Conservation (phyloP, 2,888 invertebrate species). For the Anorthoa munda region DNA sequence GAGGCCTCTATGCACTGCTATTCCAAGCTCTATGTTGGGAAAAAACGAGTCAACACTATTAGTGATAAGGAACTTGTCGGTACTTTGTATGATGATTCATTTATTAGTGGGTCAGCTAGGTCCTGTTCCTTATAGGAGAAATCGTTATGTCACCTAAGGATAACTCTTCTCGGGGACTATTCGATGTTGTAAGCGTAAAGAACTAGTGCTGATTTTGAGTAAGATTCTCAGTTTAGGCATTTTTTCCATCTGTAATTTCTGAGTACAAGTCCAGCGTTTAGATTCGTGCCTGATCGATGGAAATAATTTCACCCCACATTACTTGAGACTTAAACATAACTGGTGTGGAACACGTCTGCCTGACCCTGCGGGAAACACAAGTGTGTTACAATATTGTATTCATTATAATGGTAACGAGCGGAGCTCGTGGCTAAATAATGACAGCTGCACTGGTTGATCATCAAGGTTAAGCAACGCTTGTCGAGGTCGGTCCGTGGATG, state of each 20-base stretch:
- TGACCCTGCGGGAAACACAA: no score
- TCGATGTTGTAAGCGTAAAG: not conserved
- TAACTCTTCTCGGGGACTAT: not conserved
- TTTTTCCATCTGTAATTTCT: not conserved
- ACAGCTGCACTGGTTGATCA: no score
- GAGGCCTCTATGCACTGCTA: no score
- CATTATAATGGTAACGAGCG: no score
- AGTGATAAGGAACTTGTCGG: conserved; percentile 48
- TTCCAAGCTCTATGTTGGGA: not conserved
- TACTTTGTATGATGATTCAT: conserved; percentile 40
- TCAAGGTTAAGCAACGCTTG: no score
- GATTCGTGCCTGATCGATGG: not conserved
- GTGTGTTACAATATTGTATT: no score
- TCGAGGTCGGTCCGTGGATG: no score
- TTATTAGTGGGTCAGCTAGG: conserved; percentile 46
- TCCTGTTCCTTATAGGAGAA: conserved; percentile 16
- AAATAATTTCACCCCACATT: no score
- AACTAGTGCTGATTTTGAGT: not conserved
- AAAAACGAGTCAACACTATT: conserved; percentile 56
- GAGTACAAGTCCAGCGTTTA: not conserved
- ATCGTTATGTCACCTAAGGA: not conserved
- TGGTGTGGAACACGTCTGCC: no score
- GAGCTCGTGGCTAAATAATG: no score
- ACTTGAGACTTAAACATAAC: no score
- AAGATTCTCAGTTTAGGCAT: not conserved